Evolutionary conservation across 1,140 invertebrate genomes (phyloP), one percentile per base, ranked within the genome.

Genomic region (Drosophila jambulina): DNA sequence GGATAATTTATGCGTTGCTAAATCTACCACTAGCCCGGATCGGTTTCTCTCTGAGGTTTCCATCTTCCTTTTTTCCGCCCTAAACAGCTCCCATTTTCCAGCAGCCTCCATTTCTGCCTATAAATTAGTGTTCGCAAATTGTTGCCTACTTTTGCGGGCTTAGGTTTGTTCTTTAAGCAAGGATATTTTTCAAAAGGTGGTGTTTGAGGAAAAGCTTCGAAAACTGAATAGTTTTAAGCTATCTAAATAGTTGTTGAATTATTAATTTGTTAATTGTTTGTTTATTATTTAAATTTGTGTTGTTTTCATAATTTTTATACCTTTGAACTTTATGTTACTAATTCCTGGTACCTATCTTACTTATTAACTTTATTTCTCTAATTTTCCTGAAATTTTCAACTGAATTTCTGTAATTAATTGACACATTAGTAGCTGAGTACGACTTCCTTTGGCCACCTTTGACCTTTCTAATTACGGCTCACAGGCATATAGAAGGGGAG

Each of bases 1-100:
- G 76, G 68, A 76, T 86, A 86, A 86, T 86, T 86, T 86, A 86
- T 86, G 83, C 83, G 80, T 86, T 86, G 76, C 83, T 74, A 70
- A 80, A 61, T 34, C 64, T n/a, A 58, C 63, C 74, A 70, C 62
- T 8, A 40, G 36, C 49, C 48, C 56, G 10, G 42, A 46, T 34
- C 13, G 29, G 54, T 27, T 19, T 19, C 19, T 17, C 46, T n/a
- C 4, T 25, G 71, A 25, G 25, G 29, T 32, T 19, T 27, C 53
- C 27, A 19, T 25, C 57, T 13, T 17, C 48, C 34, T 32, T 23
- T 23, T 21, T 17, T 15, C 46, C 45, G 1, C 4, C 4, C 9
- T 6, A 0, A 29, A 29, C 9, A 36, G 3, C n/a, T 5, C 9
- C 2, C 2, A 21, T 29, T 56, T 21, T 25, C 51, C 3, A 10